phyloP scores from a whole-genome alignment of 2,888 invertebrate genomes.

The Ichneumon xanthorius region DNA sequence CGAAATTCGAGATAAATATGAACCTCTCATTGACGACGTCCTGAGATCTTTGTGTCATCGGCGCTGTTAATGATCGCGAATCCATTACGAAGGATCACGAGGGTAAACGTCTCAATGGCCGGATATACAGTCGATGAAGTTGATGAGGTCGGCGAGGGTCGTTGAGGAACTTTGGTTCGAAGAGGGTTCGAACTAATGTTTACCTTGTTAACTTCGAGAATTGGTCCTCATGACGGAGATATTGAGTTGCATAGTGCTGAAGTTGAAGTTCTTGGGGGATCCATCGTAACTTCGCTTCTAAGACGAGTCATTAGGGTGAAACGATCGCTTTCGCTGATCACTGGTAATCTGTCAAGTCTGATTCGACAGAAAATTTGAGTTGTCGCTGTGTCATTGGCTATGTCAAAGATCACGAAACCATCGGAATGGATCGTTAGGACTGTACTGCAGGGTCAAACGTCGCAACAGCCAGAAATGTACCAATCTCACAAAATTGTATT shows the following conservation, averaged over 20 bases:
- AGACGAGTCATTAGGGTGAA: not conserved
- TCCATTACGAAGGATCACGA: not conserved
- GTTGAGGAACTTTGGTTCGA: not conserved
- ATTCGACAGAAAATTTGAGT: constrained; percentile 2
- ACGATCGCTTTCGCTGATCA: not conserved
- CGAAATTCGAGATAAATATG: not conserved
- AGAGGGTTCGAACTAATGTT: not conserved
- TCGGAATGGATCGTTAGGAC: not conserved
- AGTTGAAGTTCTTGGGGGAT: not conserved
- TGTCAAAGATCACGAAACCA: not conserved
- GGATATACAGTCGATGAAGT: not conserved
- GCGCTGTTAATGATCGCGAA: too few species aligned
- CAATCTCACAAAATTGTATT: not conserved
- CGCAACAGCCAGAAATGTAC: not conserved
- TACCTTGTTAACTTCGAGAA: not conserved
- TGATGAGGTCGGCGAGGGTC: too few species aligned
- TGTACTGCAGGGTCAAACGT: not conserved
- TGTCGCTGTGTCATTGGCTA: not conserved
- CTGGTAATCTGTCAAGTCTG: not conserved
- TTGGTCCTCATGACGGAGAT: not conserved
- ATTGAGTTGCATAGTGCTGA: not conserved
- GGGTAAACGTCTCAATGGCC: not conserved
- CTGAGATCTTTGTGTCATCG: not conserved
- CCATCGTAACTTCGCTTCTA: not conserved
- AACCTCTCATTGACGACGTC: not conserved